Base-by-base conservation (phyloP, 2,888 invertebrate species). In the Pammene aurita region DNA sequence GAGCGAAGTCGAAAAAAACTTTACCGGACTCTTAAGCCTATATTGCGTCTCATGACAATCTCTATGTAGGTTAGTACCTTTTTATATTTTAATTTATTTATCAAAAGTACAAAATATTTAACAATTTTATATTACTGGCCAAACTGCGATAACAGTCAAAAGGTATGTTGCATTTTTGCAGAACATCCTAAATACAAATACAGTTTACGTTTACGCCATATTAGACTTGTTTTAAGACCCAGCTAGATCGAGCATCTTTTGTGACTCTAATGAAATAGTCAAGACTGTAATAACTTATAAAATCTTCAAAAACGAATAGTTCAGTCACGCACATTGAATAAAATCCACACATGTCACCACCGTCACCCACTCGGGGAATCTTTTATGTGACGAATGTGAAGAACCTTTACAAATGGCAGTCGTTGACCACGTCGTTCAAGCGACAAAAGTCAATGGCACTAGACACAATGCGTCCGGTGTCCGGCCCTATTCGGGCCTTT, bases 371-470 rank as follows among this genome's bases (percentile, higher is more conserved):
- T 58, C 52, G 52, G 50, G 52, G 13, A 14, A 63, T 61, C 60
- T 65, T 63, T 60, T 61, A 61, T 70, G 35, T 38, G 16, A 14
- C 52, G 48, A 64, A 66, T 54, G 58, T 66, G 66, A 56, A 70
- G 66, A 62, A 44, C 65, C 61, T 66, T 70, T 69, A 69, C 41
- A 66, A 70, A 70, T 61, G 70, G 41, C 63, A 64, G 54, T 58
- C 58, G 63, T 63, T 63, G 71, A 58, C 75, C 78, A 79, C 80
- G 74, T 76, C 76, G 78, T 80, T 79, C 76, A 77, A 77, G 72
- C 77, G 69, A 76, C 78, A 82, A 80, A 80, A 82, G 81, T 80
- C 82, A 84, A 85, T 84, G 79, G 84, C 86, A 82, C 79, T 81
- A 83, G 42, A 66, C 61, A 69, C 63, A 69, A 69, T 60, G 58